Evolutionary conservation across 2,888 invertebrate genomes (phyloP).

Genomic region (Ormyrus rosae): DNA sequence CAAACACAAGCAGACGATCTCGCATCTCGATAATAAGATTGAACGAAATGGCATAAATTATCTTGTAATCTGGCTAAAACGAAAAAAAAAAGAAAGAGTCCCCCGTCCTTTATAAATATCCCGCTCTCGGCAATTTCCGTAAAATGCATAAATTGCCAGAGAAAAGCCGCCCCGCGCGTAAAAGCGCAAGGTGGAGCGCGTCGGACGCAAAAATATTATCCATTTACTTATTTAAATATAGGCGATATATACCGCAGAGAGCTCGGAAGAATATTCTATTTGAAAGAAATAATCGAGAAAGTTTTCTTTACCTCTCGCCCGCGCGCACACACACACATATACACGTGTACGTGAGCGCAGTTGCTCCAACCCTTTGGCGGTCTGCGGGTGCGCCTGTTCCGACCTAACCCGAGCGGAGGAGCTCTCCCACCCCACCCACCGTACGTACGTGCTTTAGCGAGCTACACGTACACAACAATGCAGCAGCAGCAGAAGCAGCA

Average conservation of each 20-base stretch:
- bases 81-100: too few relatives aligned
- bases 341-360: not conserved
- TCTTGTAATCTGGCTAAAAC: too few relatives aligned
- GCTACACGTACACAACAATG: constrained; percentile 21
- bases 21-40: too few relatives aligned
- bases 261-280: constrained; percentile 10
- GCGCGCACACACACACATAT: not conserved
- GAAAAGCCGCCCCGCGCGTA: too few relatives aligned
- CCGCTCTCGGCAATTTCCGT: too few relatives aligned
- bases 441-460: not conserved
- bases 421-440: not conserved
- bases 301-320: constrained; percentile 15
- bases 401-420: constrained; percentile 15
- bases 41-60: too few relatives aligned
- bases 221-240: too few relatives aligned
- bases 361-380: constrained; percentile 15
- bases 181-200: too few relatives aligned
- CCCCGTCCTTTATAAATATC: too few relatives aligned
- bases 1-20: too few relatives aligned
- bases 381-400: constrained; percentile 20
- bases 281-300: constrained; percentile 42
- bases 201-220: too few relatives aligned
- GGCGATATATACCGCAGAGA: not conserved
- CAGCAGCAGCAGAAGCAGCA: not conserved
- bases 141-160: too few relatives aligned